A percentile compares a stretch with the other conserved stretches of the same genome.
These are phyloP conservation scores for Selenia dentaria DNA, from an alignment of 2,888 invertebrate genomes.

Conservation along the genomic window DNA sequence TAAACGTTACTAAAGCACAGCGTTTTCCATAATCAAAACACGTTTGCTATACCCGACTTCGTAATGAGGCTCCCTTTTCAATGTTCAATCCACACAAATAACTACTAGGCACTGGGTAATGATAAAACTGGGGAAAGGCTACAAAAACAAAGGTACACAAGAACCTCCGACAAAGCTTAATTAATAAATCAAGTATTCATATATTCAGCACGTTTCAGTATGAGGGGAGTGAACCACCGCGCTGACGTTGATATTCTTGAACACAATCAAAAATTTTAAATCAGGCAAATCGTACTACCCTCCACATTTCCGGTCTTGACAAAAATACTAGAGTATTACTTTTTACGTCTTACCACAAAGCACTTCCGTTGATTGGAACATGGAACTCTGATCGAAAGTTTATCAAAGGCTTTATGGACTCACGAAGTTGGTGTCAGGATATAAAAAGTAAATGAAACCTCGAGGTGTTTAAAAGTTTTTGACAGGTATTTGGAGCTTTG, in stretches of 20 bases:
- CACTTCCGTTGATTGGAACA: constrained; percentile 17
- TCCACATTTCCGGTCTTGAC: background rate
- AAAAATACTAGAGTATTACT: too few relatives aligned
- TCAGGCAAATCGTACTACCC: constrained; percentile 12
- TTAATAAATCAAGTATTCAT: constrained; percentile 78
- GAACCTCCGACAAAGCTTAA: constrained; percentile 54
- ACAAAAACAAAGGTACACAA: constrained; percentile 41
- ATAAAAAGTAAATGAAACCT: constrained; percentile 11
- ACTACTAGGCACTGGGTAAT: constrained; percentile 13
- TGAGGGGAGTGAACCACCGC: constrained; percentile 46
- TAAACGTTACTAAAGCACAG: constrained; percentile 7
- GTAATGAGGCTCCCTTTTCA: constrained; percentile 20
- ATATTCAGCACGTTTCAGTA: constrained; percentile 62
- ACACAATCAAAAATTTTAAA: constrained; percentile 29
- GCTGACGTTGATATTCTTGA: constrained; percentile 23
- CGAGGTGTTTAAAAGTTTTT: constrained; percentile 4
- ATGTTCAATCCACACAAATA: constrained; percentile 27
- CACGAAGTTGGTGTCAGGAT: constrained; percentile 15
- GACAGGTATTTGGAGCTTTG: constrained; percentile 12
- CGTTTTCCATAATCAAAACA: constrained; percentile 10
- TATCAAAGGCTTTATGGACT: constrained; percentile 12
- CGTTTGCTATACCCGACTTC: constrained; percentile 5
- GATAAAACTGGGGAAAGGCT: constrained; percentile 23
- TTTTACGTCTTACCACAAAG: background rate
- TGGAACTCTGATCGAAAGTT: constrained; percentile 12